Evolutionary conservation across 2,797 vertebrate genomes (phyloP).

Genomic region (Tragopan temminckii): DNA sequence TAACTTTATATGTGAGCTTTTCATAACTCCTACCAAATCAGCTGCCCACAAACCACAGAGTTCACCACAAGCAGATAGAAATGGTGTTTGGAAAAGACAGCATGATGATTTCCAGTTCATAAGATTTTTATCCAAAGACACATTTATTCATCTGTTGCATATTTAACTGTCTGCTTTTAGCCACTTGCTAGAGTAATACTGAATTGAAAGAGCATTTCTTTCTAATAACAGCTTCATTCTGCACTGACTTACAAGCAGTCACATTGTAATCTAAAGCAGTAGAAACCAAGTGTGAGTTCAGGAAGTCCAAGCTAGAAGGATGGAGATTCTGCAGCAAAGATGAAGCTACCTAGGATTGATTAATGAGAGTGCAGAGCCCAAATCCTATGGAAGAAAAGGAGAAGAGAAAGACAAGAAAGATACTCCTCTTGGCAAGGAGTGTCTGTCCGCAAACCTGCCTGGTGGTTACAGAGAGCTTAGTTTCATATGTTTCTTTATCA

Average conservation of each 20-base stretch:
- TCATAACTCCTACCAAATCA: conserved; percentile 47
- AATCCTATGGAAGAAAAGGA: background rate
- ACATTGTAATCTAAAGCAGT: conserved; percentile 64
- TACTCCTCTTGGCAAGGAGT: background rate
- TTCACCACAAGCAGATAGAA: conserved; percentile 67
- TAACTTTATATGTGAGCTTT: conserved; percentile 41
- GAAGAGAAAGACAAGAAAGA: background rate
- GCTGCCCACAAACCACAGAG: conserved; percentile 64
- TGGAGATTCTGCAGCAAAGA: conserved; percentile 20
- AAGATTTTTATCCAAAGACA: conserved; percentile 68
- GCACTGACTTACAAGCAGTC: conserved; percentile 26
- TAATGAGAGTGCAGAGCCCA: background rate
- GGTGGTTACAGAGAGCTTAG: background rate
- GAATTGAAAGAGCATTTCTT: conserved; percentile 56
- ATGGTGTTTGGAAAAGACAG: conserved; percentile 59
- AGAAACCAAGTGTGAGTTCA: conserved; percentile 54
- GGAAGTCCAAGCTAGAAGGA: conserved; percentile 38
- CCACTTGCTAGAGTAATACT: conserved; percentile 50
- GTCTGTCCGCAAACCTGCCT: background rate
- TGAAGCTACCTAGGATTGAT: background rate
- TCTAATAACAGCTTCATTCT: conserved; percentile 62
- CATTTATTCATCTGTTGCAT: conserved; percentile 67
- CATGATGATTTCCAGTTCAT: conserved; percentile 62
- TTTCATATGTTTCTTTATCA: background rate
- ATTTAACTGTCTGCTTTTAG: conserved; percentile 65